Evolutionary conservation across 2,888 invertebrate species (phyloP).

Genomic region (Troglohyphantes excavatus): DNA sequence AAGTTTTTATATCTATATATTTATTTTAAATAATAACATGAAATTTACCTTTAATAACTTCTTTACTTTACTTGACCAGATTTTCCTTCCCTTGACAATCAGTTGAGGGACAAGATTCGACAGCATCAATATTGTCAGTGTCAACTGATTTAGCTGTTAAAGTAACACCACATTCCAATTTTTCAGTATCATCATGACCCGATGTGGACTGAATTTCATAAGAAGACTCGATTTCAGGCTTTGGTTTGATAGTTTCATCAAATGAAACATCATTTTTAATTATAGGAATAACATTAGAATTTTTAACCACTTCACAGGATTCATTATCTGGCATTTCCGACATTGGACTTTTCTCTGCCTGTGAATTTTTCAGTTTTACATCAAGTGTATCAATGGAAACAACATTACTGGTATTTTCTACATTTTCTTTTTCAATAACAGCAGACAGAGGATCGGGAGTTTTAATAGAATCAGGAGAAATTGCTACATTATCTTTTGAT

Average conservation of each 20-base stretch:
- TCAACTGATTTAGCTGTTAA: not conserved
- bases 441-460: not conserved
- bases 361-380: conserved; percentile 2
- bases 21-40: not conserved
- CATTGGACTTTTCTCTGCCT: not conserved
- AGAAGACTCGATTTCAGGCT: not conserved
- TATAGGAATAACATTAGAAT: not conserved
- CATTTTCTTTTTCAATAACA: not conserved
- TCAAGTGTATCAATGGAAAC: not conserved
- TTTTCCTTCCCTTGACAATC: conserved; percentile 18
- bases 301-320: not conserved
- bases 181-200: not conserved
- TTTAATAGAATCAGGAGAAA: not conserved
- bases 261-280: conserved; percentile 30
- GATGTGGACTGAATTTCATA: conserved; percentile 17
- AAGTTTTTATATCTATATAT: not conserved
- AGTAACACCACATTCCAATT: not conserved
- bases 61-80: conserved; percentile 37
- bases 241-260: conserved; percentile 39
- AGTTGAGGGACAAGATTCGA: not conserved
- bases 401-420: not conserved
- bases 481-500: conserved; percentile 10
- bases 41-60: conserved; percentile 33
- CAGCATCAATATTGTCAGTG: conserved; percentile 6
- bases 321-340: not conserved